Evolutionary conservation across 37 sponge, comb jelly and placozoan species (phyloP), one percentile per base, ranked within the genome.

Genomic region (Beroe forskalii): DNA sequence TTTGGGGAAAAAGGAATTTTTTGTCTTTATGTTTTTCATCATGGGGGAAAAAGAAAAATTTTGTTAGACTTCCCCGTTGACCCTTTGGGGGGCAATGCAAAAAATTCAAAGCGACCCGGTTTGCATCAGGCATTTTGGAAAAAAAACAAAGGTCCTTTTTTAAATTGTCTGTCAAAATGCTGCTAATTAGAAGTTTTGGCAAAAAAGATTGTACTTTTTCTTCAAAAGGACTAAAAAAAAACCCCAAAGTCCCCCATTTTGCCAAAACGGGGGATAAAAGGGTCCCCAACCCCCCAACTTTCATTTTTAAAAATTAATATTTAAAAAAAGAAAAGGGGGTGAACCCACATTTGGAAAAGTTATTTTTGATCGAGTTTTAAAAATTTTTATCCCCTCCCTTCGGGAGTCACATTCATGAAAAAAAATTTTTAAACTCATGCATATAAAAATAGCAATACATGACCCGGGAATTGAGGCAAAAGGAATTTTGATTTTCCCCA

Each of bases 331-430:
- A 39, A 38, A 19, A 19, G 28, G 32, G 4, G 12, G 75, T 35
- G 22, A 37, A 35, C 9, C 75, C 75, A 72, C 40, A 38, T 72
- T 72, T 72, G 22, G 75, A n/a, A 3, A 4, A 20, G 23, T 72
- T 35, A 35, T 37, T 72, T 39, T 72, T 72, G 75, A 20, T 72
- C 75, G 9, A 72, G 75, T 33, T 39, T 72, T 32, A 9, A 6
- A 3, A 72, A 39, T 39, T 35, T 32, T 35, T 32, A n/a, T n/a
- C n/a, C 75, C 31, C 9, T 32, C 40, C 28, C 75, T 35, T 72
- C 75, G 4, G 75, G 75, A 36, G 75, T 32, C 14, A 36, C 75
- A 72, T 72, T 72, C 75, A 72, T 72, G 75, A n/a, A 37, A 35
- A 20, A 35, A 35, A 30, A 72, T 72, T 39, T 37, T 72, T n/a